Evolutionary conservation across 2,797 vertebrate species (phyloP).

Genomic region (Xyrichtys novacula): DNA sequence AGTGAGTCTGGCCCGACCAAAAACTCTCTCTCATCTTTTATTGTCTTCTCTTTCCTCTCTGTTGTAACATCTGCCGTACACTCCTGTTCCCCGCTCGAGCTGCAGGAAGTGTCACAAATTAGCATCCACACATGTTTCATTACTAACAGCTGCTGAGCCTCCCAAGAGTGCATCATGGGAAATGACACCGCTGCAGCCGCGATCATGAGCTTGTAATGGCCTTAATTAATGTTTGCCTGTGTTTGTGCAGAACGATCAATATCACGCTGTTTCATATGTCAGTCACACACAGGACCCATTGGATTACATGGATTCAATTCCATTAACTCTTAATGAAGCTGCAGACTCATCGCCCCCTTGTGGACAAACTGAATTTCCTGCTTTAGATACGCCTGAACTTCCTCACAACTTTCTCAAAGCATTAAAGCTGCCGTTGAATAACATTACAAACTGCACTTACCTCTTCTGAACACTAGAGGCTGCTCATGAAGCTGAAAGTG

Average conservation of each 20-base stretch:
- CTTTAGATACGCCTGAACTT: not conserved
- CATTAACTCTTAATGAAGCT: not conserved
- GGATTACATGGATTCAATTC: not conserved
- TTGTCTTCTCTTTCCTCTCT: not conserved
- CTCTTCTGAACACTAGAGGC: constrained; percentile 8
- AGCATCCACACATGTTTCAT: not conserved
- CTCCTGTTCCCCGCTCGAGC: not conserved
- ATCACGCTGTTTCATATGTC: constrained; percentile 10
- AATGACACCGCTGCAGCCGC: not conserved
- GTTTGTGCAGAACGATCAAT: not conserved
- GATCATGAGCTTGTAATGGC: not conserved
- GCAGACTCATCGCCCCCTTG: constrained; percentile 2
- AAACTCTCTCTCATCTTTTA: not conserved
- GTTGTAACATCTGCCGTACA: not conserved
- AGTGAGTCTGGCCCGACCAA: not conserved
- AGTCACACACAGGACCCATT: constrained; percentile 3
- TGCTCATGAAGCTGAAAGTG: not conserved
- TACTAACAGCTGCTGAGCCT: constrained; percentile 5
- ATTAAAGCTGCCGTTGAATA: not conserved
- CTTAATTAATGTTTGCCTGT: constrained; percentile 2
- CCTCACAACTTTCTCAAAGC: no score
- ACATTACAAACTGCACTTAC: constrained; percentile 6
- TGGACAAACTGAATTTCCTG: not conserved
- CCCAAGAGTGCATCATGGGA: not conserved
- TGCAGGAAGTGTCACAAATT: not conserved